phyloP scores from a whole-genome alignment of 2,113 vertebrate species.

The Callithrix jacchus region DNA sequence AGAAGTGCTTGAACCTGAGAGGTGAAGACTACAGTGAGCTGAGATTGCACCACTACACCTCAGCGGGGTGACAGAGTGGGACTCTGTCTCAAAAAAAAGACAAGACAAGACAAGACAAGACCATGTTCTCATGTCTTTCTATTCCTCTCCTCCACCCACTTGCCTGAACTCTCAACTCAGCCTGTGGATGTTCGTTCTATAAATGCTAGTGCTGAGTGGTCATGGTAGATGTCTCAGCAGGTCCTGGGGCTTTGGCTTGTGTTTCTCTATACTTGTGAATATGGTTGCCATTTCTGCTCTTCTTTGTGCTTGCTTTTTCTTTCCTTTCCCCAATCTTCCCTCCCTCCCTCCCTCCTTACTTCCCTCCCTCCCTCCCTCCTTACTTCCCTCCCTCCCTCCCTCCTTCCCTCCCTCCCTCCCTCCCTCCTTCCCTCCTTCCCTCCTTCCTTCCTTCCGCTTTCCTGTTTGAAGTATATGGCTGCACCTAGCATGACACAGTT shows the following conservation, averaged over 20 bases:
- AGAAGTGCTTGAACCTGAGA: too few relatives aligned
- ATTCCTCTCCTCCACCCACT: fast-evolving
- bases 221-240: fast-evolving
- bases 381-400: neutral
- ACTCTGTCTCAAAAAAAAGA: too few relatives aligned
- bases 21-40: too few relatives aligned
- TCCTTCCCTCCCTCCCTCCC: too few relatives aligned
- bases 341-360: neutral
- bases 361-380: too few relatives aligned
- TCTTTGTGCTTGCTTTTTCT: neutral
- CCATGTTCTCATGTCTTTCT: neutral
- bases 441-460: neutral
- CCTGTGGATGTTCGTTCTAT: neutral
- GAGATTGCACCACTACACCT: too few relatives aligned
- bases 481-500: neutral
- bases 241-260: neutral
- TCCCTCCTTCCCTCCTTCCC: neutral
- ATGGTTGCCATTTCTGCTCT: neutral
- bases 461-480: neutral
- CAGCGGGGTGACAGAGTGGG: too few relatives aligned
- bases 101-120: neutral
- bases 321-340: neutral
- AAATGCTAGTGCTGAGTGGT: neutral
- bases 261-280: neutral
- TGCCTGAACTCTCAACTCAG: neutral